These are phyloP conservation scores for Amiota mariae DNA, from an alignment of 2,888 invertebrate species.

Conservation along the genomic window DNA sequence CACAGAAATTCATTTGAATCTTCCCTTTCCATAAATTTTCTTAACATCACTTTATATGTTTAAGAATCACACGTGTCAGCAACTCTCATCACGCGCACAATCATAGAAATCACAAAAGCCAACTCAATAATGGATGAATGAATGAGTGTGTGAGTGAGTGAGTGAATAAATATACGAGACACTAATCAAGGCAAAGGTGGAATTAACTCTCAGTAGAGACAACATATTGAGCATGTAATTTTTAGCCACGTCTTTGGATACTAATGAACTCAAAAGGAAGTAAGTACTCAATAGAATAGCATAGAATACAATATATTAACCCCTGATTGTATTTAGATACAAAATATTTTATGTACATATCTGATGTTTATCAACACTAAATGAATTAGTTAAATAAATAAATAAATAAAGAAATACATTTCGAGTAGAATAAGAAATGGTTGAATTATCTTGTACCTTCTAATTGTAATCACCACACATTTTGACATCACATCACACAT, in stretches of 20 bases:
- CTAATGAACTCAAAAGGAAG: constrained; percentile 15
- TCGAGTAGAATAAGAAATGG: no score
- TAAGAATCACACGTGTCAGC: constrained; percentile 29
- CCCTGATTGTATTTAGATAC: background rate
- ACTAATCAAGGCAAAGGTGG: no score
- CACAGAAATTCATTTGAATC: background rate
- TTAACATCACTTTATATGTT: no score
- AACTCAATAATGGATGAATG: constrained; percentile 3
- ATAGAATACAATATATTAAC: constrained; percentile 5
- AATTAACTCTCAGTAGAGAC: background rate
- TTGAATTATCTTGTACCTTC: no score
- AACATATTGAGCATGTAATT: background rate
- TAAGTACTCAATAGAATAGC: constrained; percentile 9
- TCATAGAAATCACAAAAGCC: constrained; percentile 12
- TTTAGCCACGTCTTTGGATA: constrained; percentile 11
- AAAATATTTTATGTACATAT: no score
- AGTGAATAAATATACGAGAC: background rate
- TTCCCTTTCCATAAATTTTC: no score
- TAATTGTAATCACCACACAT: no score
- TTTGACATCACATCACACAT: no score
- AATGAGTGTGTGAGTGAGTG: no score
- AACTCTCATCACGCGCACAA: constrained; percentile 26
- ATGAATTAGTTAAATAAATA: no score
- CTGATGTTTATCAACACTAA: no score
- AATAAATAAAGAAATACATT: no score